phyloP scores from a whole-genome alignment of 2,888 invertebrate genomes.

The Itoplectis maculator region DNA sequence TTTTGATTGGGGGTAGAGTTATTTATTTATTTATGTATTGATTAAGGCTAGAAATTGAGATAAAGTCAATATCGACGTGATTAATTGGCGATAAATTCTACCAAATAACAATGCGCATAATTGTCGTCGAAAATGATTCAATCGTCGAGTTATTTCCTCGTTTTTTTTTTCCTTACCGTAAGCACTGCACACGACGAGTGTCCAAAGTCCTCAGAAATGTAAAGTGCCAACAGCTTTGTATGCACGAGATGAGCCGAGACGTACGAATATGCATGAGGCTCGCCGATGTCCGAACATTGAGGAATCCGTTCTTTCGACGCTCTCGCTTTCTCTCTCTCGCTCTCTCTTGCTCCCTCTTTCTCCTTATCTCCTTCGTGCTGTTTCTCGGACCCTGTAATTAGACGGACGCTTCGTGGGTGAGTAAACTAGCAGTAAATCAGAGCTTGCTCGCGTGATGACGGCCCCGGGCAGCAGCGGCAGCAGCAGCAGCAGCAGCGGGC shows the following conservation, averaged over 20 bases:
- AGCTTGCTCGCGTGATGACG: constrained; percentile 77
- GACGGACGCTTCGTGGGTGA: constrained; percentile 82
- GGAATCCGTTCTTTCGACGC: constrained; percentile 70
- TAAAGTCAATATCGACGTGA: no score
- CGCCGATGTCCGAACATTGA: constrained; percentile 45
- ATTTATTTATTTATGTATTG: no score
- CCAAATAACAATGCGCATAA: no score
- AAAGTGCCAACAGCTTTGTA: background rate
- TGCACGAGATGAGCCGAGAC: background rate
- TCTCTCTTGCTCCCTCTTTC: constrained; percentile 71
- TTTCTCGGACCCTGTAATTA: constrained; percentile 79
- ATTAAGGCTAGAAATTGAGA: no score
- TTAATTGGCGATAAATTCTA: no score
- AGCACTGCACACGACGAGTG: background rate
- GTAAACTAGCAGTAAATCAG: constrained; percentile 81
- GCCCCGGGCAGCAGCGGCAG: constrained; percentile 63
- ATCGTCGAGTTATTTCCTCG: background rate
- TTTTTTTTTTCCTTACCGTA: background rate
- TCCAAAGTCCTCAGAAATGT: background rate
- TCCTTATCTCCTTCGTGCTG: constrained; percentile 69
- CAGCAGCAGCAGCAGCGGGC: constrained; percentile 24
- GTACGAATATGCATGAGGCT: constrained; percentile 12
- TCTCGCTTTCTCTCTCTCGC: constrained; percentile 72
- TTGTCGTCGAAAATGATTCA: background rate
- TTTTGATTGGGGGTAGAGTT: no score